phyloP scores from a whole-genome alignment of 1,140 invertebrate genomes.

The Whitmania pigra region DNA sequence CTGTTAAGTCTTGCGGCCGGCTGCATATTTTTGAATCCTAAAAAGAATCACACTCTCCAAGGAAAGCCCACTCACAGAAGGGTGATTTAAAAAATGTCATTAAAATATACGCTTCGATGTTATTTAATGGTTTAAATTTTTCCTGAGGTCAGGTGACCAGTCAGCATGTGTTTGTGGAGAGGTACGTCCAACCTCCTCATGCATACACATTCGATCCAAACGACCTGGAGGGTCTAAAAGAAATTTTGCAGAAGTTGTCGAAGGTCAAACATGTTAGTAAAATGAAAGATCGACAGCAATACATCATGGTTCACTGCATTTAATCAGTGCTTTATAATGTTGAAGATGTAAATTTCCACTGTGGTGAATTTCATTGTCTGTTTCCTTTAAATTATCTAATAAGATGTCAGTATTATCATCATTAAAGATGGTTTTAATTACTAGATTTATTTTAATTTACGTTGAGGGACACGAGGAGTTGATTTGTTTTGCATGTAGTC shows the following conservation, averaged over 20 bases:
- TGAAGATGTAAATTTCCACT: too few relatives aligned
- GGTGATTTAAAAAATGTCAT: constrained; percentile 5
- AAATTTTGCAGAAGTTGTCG: background rate
- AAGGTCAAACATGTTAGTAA: background rate
- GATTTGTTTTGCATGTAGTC: too few relatives aligned
- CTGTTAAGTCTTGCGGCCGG: constrained; percentile 21
- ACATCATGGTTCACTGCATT: background rate
- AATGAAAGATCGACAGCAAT: background rate
- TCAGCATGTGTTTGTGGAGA: constrained; percentile 18
- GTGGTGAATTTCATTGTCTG: too few relatives aligned
- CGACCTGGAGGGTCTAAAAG: background rate
- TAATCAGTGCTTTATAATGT: too few relatives aligned
- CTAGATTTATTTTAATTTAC: background rate
- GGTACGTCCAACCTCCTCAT: constrained; percentile 10
- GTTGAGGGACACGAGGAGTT: too few relatives aligned
- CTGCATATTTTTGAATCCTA: constrained; percentile 24
- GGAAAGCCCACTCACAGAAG: constrained; percentile 22
- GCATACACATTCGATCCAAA: constrained; percentile 14
- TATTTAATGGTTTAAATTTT: too few relatives aligned
- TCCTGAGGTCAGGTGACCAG: constrained; percentile 17
- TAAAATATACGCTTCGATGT: too few relatives aligned
- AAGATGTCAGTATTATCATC: too few relatives aligned
- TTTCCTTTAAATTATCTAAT: too few relatives aligned
- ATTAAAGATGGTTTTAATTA: too few relatives aligned
- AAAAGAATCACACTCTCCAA: background rate